Evolutionary conservation across 2,888 invertebrate genomes (phyloP).

Genomic region (Chromoteleia sp.): DNA sequence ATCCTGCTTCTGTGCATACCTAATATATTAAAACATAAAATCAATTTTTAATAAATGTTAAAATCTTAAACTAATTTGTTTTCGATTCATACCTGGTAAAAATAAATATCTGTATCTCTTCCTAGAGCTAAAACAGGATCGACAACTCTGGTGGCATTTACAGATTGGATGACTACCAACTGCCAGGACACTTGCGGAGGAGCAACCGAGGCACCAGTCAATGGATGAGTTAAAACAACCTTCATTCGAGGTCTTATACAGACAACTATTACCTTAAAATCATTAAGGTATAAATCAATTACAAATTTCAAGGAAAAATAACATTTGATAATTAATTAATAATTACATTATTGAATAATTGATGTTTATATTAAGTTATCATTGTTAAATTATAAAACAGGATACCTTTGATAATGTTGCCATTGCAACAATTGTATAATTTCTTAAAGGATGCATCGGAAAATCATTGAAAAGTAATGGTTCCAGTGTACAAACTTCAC

Average conservation of each 20-base stretch:
- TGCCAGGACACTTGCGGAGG: conserved; percentile 97
- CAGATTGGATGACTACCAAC: conserved; percentile 92
- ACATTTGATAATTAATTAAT: no score
- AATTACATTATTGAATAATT: no score
- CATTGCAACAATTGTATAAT: conserved; percentile 93
- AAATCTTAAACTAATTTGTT: neutral
- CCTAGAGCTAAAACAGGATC: conserved; percentile 96
- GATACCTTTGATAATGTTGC: conserved; percentile 96
- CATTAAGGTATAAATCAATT: conserved; percentile 6
- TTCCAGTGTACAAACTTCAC: conserved; percentile 94
- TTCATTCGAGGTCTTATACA: conserved; percentile 91
- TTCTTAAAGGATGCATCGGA: conserved; percentile 89
- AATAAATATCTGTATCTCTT: conserved; percentile 92
- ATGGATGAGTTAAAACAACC: conserved; percentile 91
- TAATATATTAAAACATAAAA: conserved; percentile 74
- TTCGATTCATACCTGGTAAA: conserved; percentile 89
- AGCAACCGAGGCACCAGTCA: conserved; percentile 90
- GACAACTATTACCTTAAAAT: conserved; percentile 89
- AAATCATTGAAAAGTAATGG: conserved; percentile 88
- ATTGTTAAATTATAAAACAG: conserved; percentile 71
- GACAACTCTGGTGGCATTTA: conserved; percentile 88
- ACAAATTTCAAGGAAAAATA: no score
- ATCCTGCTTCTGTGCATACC: conserved; percentile 86
- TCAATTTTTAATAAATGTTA: neutral
- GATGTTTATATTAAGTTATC: no score